Evolutionary conservation across 2,888 invertebrate genomes (phyloP).

Genomic region (Tetragnatha montana): DNA sequence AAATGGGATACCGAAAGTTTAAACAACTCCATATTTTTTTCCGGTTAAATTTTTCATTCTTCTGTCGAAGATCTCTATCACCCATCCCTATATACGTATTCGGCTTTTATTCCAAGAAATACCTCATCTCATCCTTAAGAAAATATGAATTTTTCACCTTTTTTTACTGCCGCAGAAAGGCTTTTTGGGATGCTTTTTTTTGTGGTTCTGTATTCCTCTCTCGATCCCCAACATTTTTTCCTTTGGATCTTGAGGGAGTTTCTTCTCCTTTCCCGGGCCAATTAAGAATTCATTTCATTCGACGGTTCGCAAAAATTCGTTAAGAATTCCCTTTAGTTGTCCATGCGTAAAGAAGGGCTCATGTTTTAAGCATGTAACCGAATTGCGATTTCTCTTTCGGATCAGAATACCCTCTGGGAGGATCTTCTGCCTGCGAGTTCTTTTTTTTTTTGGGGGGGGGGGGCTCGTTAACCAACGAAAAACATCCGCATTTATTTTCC

Average conservation of each 20-base stretch:
- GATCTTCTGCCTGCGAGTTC: background rate
- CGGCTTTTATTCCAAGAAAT: too few relatives aligned
- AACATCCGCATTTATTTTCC: background rate
- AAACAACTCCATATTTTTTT: too few relatives aligned
- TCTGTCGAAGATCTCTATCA: too few relatives aligned
- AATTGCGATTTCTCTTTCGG: slow-evolving; percentile 16
- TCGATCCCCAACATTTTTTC: background rate
- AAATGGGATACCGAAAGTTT: too few relatives aligned
- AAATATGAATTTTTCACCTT: background rate
- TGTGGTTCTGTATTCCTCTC: background rate
- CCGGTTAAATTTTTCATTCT: too few relatives aligned
- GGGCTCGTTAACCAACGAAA: slow-evolving; percentile 27
- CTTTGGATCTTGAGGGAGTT: background rate
- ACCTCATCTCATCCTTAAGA: background rate
- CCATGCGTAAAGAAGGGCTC: slow-evolving; percentile 19
- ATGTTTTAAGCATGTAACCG: slow-evolving; percentile 61
- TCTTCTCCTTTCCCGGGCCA: slow-evolving; percentile 2
- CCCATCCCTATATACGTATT: too few relatives aligned
- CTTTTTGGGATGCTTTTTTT: background rate
- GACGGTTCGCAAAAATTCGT: slow-evolving; percentile 37
- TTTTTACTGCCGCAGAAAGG: background rate
- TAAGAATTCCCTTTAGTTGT: slow-evolving; percentile 6
- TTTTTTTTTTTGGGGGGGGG: background rate
- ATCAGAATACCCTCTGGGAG: slow-evolving; percentile 23
- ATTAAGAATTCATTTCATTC: slow-evolving; percentile 39